Evolutionary conservation across 2,113 vertebrate species (phyloP).

Genomic region (Rhinolophus sinicus): DNA sequence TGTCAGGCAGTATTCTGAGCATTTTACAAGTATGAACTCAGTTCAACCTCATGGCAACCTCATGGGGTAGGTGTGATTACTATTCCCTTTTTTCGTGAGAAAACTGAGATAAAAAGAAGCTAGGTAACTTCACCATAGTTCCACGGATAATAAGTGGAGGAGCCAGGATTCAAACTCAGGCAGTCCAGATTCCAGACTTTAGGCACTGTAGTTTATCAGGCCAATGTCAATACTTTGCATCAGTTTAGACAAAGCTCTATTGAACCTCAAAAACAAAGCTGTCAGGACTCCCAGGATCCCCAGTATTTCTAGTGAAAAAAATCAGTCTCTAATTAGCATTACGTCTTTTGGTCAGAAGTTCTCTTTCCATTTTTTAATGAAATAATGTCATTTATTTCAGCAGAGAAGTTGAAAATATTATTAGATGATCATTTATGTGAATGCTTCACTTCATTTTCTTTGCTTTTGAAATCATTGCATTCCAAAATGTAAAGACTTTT

Average conservation of each 20-base stretch:
- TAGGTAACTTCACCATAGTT: not conserved
- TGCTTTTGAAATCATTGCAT: not conserved
- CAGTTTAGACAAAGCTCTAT: not conserved
- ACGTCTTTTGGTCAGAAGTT: not conserved
- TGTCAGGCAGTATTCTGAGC: not conserved
- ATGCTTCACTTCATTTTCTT: conserved; percentile 9
- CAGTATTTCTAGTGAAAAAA: not conserved
- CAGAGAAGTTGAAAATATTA: conserved; percentile 36
- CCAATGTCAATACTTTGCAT: not conserved
- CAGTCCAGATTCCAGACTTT: not conserved
- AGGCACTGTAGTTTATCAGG: not conserved
- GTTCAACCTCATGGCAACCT: not conserved
- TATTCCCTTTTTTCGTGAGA: not conserved
- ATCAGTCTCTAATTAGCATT: conserved; percentile 26
- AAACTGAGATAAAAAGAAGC: not conserved
- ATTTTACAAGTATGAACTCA: not conserved
- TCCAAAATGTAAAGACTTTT: not conserved
- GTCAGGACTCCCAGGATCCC: not conserved
- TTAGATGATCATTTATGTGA: conserved; percentile 28
- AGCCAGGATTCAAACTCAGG: not conserved
- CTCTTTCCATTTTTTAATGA: not conserved
- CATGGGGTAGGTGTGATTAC: not conserved
- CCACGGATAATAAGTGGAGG: not conserved
- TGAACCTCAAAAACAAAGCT: not conserved
- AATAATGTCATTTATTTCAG: conserved; percentile 48